Percentiles rank a stretch among this genome's conserved stretches.
These are phyloP conservation scores for Syngnathus floridae DNA, from an alignment of 2,113 vertebrate genomes.

Conservation along the genomic window DNA sequence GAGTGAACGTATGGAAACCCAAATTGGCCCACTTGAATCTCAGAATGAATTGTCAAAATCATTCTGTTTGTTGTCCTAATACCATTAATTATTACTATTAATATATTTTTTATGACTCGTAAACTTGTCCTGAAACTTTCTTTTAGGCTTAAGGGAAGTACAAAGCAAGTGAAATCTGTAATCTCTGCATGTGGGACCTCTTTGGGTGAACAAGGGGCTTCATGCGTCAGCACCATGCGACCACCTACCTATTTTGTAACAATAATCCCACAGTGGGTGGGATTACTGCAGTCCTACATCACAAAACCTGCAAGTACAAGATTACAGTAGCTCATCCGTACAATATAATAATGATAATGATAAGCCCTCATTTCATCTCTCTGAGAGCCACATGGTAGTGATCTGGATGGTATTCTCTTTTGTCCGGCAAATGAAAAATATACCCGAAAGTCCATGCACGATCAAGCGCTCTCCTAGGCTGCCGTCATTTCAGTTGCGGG, in stretches of 20 bases:
- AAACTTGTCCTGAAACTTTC: not conserved
- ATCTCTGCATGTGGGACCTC: conserved; percentile 16
- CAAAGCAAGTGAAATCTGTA: conserved; percentile 21
- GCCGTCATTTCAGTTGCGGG: conserved; percentile 14
- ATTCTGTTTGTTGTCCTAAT: no score
- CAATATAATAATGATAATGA: conserved; percentile 19
- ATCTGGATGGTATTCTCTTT: conserved; percentile 34
- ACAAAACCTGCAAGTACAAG: conserved; percentile 27
- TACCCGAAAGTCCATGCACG: conserved; percentile 1
- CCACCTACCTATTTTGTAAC: conserved; percentile 15
- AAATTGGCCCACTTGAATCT: not conserved
- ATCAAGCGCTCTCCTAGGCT: not conserved
- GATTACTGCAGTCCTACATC: conserved; percentile 29
- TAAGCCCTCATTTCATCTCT: conserved; percentile 13
- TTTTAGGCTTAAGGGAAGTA: conserved; percentile 21
- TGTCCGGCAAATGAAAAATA: conserved; percentile 27
- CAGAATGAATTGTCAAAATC: not conserved
- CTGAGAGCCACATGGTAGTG: conserved; percentile 30
- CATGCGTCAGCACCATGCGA: conserved; percentile 18
- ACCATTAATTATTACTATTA: no score
- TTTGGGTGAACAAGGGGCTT: conserved; percentile 12
- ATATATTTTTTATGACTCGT: not conserved
- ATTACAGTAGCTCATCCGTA: conserved; percentile 25
- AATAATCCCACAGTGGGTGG: conserved; percentile 27
- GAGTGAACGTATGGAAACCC: not conserved